Evolutionary conservation across 1,140 invertebrate species (phyloP).

Genomic region (Zaprionus africanus): DNA sequence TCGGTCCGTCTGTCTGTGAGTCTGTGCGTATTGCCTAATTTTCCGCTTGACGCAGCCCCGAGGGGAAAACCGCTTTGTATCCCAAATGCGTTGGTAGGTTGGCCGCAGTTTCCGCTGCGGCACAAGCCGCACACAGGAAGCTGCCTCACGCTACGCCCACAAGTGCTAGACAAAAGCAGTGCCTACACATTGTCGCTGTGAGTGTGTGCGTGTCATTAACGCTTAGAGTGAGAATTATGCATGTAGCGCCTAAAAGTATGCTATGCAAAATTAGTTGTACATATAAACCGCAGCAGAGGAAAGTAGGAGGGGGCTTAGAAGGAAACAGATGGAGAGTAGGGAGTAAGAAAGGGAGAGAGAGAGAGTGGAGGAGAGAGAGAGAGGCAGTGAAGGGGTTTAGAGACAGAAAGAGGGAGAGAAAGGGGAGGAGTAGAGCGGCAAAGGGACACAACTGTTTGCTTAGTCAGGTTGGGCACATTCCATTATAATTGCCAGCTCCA

Average conservation of each 20-base stretch:
- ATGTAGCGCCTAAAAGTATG: conserved; percentile 67
- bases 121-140: conserved; percentile 54
- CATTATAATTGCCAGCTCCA: conserved; percentile 42
- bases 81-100: conserved; percentile 16
- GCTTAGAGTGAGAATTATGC: conserved; percentile 66
- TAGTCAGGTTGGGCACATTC: conserved; percentile 33
- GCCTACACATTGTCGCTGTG: background rate
- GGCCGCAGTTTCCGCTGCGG: conserved; percentile 61
- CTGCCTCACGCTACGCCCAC: conserved; percentile 6
- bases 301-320: background rate
- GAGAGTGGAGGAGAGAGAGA: no score
- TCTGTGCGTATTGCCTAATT: conserved; percentile 74
- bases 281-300: conserved; percentile 29
- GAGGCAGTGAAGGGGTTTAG: background rate
- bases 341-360: no score
- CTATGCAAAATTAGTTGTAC: conserved; percentile 72
- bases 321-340: background rate
- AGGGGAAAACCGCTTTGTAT: conserved; percentile 19
- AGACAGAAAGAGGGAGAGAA: background rate
- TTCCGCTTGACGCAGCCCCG: conserved; percentile 73
- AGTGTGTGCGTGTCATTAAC: conserved; percentile 62
- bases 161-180: conserved; percentile 43
- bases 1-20: no score
- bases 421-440: background rate
- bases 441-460: background rate